Percentiles rank a stretch among this genome's conserved stretches.
Conservation (phyloP, 2,797 vertebrate species). For the Brachyalestes nurse region DNA sequence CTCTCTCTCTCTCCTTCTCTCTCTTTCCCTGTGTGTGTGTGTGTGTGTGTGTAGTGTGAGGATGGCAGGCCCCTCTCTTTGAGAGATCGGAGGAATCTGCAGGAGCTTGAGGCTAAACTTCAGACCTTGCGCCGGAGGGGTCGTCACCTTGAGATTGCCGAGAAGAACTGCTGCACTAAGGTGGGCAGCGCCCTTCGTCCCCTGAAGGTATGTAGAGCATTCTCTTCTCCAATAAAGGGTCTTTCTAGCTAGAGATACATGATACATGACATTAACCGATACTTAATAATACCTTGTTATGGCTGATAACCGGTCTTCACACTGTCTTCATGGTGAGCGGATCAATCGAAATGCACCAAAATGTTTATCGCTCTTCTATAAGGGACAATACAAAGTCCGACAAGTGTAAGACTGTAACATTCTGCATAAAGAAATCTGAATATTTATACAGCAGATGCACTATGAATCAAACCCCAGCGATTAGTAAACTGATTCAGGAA, state of each 20-base stretch:
- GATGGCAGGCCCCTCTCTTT: constrained; percentile 92
- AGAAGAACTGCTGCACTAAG: constrained; percentile 92
- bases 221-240: neutral
- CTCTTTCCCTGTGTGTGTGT: constrained; percentile 8
- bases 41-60: constrained; percentile 77
- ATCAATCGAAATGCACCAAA: too few relatives aligned
- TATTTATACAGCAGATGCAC: too few relatives aligned
- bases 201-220: constrained; percentile 83
- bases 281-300: too few relatives aligned
- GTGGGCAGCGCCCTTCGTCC: constrained; percentile 89
- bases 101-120: constrained; percentile 89
- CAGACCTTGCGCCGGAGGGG: constrained; percentile 85
- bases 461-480: too few relatives aligned
- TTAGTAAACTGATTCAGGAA: too few relatives aligned
- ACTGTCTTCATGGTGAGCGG: too few relatives aligned
- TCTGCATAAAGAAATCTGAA: too few relatives aligned
- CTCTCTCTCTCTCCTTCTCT: constrained; percentile 21
- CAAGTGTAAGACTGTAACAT: too few relatives aligned
- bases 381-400: too few relatives aligned
- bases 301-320: too few relatives aligned
- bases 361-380: too few relatives aligned
- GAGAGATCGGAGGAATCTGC: constrained; percentile 85
- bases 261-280: too few relatives aligned
- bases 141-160: constrained; percentile 89
- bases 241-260: neutral